phyloP scores from a whole-genome alignment of 2,113 vertebrate genomes.

The Podocnemis expansa region DNA sequence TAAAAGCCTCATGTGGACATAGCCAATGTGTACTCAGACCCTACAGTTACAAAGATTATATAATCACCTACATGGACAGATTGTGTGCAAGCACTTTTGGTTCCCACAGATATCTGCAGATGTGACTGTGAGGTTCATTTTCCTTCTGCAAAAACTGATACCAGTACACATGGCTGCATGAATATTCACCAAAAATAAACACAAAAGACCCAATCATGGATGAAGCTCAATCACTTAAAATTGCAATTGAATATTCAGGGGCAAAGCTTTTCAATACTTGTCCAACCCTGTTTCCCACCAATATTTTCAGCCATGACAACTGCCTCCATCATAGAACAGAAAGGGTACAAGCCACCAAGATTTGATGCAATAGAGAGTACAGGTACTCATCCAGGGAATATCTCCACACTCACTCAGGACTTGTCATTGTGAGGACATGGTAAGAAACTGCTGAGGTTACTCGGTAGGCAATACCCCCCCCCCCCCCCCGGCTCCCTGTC shows the following conservation, averaged over 20 bases:
- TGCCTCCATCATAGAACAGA: neutral
- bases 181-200: neutral
- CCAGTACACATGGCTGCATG: neutral
- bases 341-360: neutral
- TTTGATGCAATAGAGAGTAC: neutral
- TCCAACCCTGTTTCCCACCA: neutral
- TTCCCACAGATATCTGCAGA: neutral
- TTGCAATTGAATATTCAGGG: neutral
- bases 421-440: neutral
- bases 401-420: neutral
- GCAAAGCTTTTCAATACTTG: no score
- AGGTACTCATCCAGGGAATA: neutral
- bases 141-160: neutral
- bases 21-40: neutral
- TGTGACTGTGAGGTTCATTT: neutral
- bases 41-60: neutral
- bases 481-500: no score
- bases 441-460: neutral
- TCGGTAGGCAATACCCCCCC: neutral
- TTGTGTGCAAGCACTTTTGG: neutral
- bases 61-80: constrained; percentile 5
- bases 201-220: neutral
- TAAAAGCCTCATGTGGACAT: no score
- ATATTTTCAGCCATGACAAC: neutral
- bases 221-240: neutral